Evolutionary conservation across 1,140 invertebrate genomes (phyloP), one percentile per base, ranked within the genome.

Genomic region (Hylaeus volcanicus): DNA sequence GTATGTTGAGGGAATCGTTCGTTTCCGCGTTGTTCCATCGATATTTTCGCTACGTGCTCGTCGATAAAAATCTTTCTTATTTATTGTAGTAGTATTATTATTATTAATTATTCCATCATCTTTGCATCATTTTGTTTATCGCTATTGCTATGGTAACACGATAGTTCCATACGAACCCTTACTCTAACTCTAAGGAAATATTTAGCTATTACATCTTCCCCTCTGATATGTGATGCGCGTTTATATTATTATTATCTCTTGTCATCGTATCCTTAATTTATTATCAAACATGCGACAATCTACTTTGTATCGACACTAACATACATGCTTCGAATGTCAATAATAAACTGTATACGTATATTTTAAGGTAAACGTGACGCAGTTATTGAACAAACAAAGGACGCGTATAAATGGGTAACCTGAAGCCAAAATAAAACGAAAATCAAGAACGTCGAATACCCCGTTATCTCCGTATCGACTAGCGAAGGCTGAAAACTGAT

Each of bases 11-110:
- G 26, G 0, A 26, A 45, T 45, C 51, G 26, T 73, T 8, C 43
- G 58, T 39, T 63, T 6, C 14, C 45, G 26, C 63, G 56, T 74
- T 74, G 69, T 60, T 66, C 55, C 63, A 63, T 45, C 58, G 74
- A 81, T 81, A 84, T 74, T 74, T 83, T 85, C 72, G 79, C 76
- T 82, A 64, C 45, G 82, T 84, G 74, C 80, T 88, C 88, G 82
- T 85, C 74, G 83, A 39, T 82, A 78, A 81, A 81, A 84, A 78
- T 86, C 84, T 79, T 86, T 79, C 81, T 84, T 89, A 83, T 90
- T 91, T 90, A 91, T 91, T 91, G 26, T 91, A 91, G 83, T 79
- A 86, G 82, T 79, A 86, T 84, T 87, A 89, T 83, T 73, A 74
- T 82, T 81, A 12, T 73, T 74, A 71, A 65, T 82, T 65, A 70